Conservation (phyloP, 2,113 vertebrate genomes). For the Martes martes region DNA sequence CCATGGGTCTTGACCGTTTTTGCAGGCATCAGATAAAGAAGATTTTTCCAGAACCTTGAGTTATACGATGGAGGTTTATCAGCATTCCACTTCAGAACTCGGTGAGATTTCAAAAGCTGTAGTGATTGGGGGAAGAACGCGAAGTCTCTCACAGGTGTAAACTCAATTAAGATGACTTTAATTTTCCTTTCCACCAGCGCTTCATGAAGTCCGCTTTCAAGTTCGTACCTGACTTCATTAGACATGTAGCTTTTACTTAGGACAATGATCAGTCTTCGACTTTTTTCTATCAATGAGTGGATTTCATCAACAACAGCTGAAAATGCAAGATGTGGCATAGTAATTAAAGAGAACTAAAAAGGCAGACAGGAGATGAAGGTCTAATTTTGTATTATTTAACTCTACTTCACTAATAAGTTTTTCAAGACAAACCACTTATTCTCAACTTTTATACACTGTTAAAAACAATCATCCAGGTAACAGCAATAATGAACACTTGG, state of each 20-base stretch:
- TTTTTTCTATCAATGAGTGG: conserved; percentile 86
- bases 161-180: conserved; percentile 89
- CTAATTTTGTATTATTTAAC: not conserved
- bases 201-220: conserved; percentile 89
- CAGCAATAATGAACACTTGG: not conserved
- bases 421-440: not conserved
- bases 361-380: not conserved
- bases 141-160: conserved; percentile 68
- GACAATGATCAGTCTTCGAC: conserved; percentile 89
- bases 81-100: conserved; percentile 87
- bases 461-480: not conserved
- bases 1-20: conserved; percentile 60
- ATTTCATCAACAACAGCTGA: conserved; percentile 87
- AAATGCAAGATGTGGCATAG: conserved; percentile 56
- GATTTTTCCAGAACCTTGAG: conserved; percentile 92
- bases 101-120: conserved; percentile 84
- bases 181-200: conserved; percentile 91
- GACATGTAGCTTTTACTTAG: conserved; percentile 81
- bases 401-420: not conserved
- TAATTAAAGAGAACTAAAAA: conserved; percentile 42
- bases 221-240: conserved; percentile 79
- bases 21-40: conserved; percentile 89
- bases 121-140: conserved; percentile 83
- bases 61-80: conserved; percentile 76
- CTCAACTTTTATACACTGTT: not conserved